phyloP scores from a whole-genome alignment of 2,113 vertebrate species.

The Poeciliopsis prolifica region DNA sequence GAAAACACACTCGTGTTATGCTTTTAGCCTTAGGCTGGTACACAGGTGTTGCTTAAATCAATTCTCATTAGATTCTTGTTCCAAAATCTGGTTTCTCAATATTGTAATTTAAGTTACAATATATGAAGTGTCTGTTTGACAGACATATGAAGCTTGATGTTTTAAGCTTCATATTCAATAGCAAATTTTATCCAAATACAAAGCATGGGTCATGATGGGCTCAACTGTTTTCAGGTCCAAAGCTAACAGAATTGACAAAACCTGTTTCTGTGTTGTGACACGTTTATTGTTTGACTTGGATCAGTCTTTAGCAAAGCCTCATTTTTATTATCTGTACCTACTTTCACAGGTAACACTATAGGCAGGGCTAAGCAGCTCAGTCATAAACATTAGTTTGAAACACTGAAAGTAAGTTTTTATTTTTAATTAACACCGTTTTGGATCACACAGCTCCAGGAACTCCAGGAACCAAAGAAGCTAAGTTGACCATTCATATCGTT shows the following conservation, averaged over 20 bases:
- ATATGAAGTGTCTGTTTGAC: neutral
- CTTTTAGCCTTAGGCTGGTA: neutral
- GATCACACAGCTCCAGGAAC: neutral
- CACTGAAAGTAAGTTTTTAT: neutral
- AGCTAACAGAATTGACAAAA: neutral
- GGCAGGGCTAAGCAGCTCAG: neutral
- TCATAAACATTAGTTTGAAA: neutral
- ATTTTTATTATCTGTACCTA: neutral
- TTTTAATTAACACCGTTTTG: neutral
- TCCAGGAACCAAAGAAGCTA: neutral
- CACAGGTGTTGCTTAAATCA: neutral
- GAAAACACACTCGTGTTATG: neutral
- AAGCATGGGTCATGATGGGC: neutral
- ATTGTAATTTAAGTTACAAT: neutral
- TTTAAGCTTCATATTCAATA: neutral
- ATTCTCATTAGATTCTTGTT: neutral
- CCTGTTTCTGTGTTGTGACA: neutral
- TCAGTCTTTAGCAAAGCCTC: no score
- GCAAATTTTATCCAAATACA: neutral
- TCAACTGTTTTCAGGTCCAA: neutral
- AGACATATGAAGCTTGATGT: no score
- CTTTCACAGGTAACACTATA: neutral
- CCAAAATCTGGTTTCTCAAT: neutral
- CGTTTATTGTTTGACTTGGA: neutral
- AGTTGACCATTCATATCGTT: neutral